A percentile compares a stretch with the other conserved stretches of the same genome.
Evolutionary conservation across 2,797 vertebrate genomes (phyloP).

Genomic region (Chrysocyon brachyurus): DNA sequence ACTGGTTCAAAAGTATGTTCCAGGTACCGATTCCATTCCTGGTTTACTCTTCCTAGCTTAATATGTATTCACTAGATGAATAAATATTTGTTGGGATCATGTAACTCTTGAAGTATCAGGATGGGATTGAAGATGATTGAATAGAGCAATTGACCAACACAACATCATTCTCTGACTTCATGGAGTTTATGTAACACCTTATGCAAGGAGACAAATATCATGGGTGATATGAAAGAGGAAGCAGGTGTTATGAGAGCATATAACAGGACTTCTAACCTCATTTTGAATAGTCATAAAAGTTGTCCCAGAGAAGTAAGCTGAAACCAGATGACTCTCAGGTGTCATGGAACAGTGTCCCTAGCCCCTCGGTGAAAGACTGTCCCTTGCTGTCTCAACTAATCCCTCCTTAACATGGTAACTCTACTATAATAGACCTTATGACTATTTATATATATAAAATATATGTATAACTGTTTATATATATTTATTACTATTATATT

Average conservation of each 20-base stretch:
- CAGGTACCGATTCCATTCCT: neutral
- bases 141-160: neutral
- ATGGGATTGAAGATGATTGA: neutral
- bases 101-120: neutral
- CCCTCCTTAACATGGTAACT: neutral
- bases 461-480: no score
- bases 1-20: neutral
- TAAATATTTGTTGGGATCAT: neutral
- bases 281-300: neutral
- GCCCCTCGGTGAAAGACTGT: neutral
- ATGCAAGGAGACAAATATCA: neutral
- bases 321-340: neutral
- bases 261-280: neutral
- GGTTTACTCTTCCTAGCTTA: neutral
- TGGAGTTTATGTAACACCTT: neutral
- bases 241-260: neutral
- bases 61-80: neutral
- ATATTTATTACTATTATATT: no score
- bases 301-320: neutral
- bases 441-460: neutral
- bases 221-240: neutral
- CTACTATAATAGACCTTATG: neutral
- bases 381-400: neutral
- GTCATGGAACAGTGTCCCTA: neutral
- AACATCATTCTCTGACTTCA: neutral